Conservation (phyloP, 2,797 vertebrate genomes). For the Gymnoscopelus braueri region DNA sequence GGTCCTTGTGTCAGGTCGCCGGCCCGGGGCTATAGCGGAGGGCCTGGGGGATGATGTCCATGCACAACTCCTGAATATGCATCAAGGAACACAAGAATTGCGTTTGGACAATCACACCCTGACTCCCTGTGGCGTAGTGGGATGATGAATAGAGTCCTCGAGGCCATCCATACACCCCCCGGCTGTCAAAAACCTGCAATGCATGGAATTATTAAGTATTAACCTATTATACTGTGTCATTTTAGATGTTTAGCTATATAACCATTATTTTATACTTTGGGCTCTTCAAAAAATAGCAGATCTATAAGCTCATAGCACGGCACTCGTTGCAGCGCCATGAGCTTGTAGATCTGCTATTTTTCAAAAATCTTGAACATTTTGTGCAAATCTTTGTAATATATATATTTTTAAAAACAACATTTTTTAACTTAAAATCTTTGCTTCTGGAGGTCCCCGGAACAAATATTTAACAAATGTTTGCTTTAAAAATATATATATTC, state of each 20-base stretch:
- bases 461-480: conserved; percentile 1
- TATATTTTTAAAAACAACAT: too few relatives aligned
- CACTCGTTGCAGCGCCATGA: too few relatives aligned
- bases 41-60: conserved; percentile 88
- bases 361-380: too few relatives aligned
- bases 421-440: too few relatives aligned
- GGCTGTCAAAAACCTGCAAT: conserved; percentile 28
- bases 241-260: too few relatives aligned
- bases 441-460: not conserved
- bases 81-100: conserved; percentile 87
- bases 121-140: conserved; percentile 58
- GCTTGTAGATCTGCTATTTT: too few relatives aligned
- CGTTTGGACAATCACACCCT: conserved; percentile 94
- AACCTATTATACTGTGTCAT: too few relatives aligned
- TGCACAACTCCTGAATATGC: conserved; percentile 88
- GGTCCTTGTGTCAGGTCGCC: not conserved
- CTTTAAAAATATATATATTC: not conserved
- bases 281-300: too few relatives aligned
- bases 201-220: not conserved
- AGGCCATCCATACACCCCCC: too few relatives aligned
- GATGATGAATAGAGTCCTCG: not conserved
- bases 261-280: too few relatives aligned
- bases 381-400: too few relatives aligned
- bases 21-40: conserved; percentile 35
- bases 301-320: too few relatives aligned